Base-by-base conservation (phyloP, 2,888 invertebrate species). In the Spodoptera picta region DNA sequence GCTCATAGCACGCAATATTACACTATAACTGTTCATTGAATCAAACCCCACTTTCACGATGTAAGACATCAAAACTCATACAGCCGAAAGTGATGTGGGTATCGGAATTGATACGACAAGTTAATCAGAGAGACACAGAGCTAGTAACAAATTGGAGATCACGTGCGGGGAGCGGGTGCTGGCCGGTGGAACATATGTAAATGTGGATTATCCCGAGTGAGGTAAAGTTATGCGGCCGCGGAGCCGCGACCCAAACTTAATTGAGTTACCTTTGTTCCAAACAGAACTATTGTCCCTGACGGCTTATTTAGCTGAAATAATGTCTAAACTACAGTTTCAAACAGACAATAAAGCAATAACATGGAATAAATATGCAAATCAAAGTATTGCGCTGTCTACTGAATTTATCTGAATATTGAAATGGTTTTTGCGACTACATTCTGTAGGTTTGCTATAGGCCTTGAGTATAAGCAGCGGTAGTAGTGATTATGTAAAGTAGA, bases 251-350 rank as follows among this genome's bases (percentile, higher is more conserved):
- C 69, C 65, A 3, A 4, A 36, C 31, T 41, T 75, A 60, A 70
- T 75, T 65, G 65, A 57, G 75, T 69, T 70, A 74, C 47, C 53
- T 64, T 75, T 75, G 75, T 72, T 55, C 50, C 47, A 43, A 53
- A 54, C 53, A 27, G 45, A 47, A 48, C 65, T 54, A 65, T 70
- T 75, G 71, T 69, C 48, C 47, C 64, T 31, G 48, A n/a, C 27
- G 54, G 50, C 51, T 57, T 72, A 46, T 70, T 69, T 44, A 48
- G 49, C 45, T 41, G 27, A 11, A 56, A 49, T 24, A 31, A 55
- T 60, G 46, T 3, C 47, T 12, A 9, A 54, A 44, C 46, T 47
- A 69, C 49, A 65, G 27, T 64, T 45, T 36, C 23, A n/a, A 12
- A 42, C 45, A n/a, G 51, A 53, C 59, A 72, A 58, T 72, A 69